Evolutionary conservation across 2,888 invertebrate species (phyloP).

Genomic region (Lysandra bellargus): DNA sequence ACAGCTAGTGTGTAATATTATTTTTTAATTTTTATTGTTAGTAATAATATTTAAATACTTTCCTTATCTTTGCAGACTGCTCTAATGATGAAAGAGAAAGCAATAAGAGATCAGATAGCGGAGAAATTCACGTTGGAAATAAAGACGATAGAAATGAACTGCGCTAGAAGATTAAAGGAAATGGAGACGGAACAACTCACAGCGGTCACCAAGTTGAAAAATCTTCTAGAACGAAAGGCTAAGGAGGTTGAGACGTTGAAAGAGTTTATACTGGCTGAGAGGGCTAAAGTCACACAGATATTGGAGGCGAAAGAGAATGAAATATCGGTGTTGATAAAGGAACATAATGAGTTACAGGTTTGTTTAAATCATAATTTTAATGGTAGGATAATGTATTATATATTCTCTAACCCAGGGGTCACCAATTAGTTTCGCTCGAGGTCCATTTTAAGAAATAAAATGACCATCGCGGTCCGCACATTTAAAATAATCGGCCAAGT

Average conservation of each 20-base stretch:
- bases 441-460: too few species aligned
- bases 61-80: conserved; percentile 61
- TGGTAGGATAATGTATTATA: too few species aligned
- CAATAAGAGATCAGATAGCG: conserved; percentile 84
- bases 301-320: conserved; percentile 77
- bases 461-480: too few species aligned
- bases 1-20: background rate
- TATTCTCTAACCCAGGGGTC: too few species aligned
- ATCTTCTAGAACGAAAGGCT: conserved; percentile 74
- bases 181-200: conserved; percentile 74
- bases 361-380: background rate
- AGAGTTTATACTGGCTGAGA: conserved; percentile 74
- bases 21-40: too few species aligned
- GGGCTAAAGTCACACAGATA: conserved; percentile 73
- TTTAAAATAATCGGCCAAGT: too few species aligned
- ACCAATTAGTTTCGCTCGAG: too few species aligned
- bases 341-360: conserved; percentile 57
- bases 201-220: conserved; percentile 70
- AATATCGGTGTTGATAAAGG: conserved; percentile 69
- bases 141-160: conserved; percentile 79
- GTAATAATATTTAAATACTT: background rate
- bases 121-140: conserved; percentile 83
- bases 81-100: conserved; percentile 77
- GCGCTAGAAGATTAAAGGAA: conserved; percentile 70
- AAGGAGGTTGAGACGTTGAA: conserved; percentile 77